Evolutionary conservation across 1,140 invertebrate species (phyloP), one percentile per base, ranked within the genome.

Genomic region (Drosophila prosaltans): DNA sequence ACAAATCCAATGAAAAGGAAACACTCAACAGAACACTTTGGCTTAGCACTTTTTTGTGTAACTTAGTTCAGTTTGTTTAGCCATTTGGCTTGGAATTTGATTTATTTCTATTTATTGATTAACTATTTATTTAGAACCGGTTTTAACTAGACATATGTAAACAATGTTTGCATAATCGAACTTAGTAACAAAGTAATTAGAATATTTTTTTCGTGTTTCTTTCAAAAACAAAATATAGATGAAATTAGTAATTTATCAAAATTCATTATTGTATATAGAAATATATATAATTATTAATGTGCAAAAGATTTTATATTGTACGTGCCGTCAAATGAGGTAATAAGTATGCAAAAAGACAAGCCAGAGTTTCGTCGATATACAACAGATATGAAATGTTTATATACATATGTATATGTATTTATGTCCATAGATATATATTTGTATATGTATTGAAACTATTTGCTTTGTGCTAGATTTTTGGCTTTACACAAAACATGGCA

Each of bases 391-490:
- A 8, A 24, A 48, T 10, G 45, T 48, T 9, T 48, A 3, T 48
- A 48, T 8, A 24, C 2, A 21, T 7, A 10, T 51, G 10, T 26
- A 1, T 21, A 21, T 48, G 2, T 48, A 36, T 36, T 0, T 36
- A 36, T 36, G 1, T 36, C 3, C 6, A 36, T 36, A 7, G 24
- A 9, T 24, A 1, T 48, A 24, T 8, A 5, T 21, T 21, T 7
- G 6, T 51, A 26, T 26, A 3, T 48, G 7, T 48, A 8, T 48
- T 21, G 21, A 24, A 48, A 48, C 45, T 48, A 48, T 48, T 51
- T 26, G 45, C 45, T 51, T 51, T 51, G 45, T 51, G 45, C 45
- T 26, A 51, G 45, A 26, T 51, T 51, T 51, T 51, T 51, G 45
- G 21, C 45, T 51, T 51, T 51, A 51, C 45, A 51, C 21, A 16